Evolutionary conservation across 2,888 invertebrate genomes (phyloP), one percentile per base, ranked within the genome.

Genomic region (Phrixothrix hirtus): DNA sequence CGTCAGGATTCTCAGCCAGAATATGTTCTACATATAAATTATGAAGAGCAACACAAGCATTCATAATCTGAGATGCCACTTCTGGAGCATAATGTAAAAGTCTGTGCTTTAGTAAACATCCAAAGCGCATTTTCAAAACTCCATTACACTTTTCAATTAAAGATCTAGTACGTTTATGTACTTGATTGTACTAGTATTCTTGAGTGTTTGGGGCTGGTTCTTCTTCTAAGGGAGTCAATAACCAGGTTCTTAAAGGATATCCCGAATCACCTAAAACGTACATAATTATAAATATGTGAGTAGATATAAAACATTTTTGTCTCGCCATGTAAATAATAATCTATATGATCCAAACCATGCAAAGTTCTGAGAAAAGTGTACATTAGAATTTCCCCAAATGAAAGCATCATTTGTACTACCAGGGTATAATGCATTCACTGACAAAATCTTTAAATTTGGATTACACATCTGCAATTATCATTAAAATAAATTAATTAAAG

Each of bases 401-500:
- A n/a, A n/a, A n/a, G n/a, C n/a, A n/a, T n/a, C n/a, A n/a, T n/a
- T n/a, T n/a, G n/a, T n/a, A n/a, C n/a, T n/a, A n/a, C n/a, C n/a
- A n/a, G n/a, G n/a, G n/a, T n/a, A n/a, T 27, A 2, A 5, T 27
- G 27, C 27, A 27, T 5, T 27, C 10, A 27, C 27, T 10, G 2
- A 10, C 7, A 60, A 7, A 27, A 55, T 59, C 51, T 57, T 37
- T n/a, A 27, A 27, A 2, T 27, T 9, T 5, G 27, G 9, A 44
- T 59, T 51, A 6, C 45, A 67, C 65, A 15, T 65, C 63, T n/a
- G n/a, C n/a, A n/a, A n/a, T n/a, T n/a, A n/a, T n/a, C n/a, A n/a
- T n/a, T n/a, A n/a, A n/a, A n/a, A n/a, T n/a, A n/a, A n/a, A 56
- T 68, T 67, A 11, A 67, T 51, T 2, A 63, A 66, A 57, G 65